Percentiles rank a stretch among this genome's conserved stretches.
These are phyloP conservation scores for Paratrypauchen microcephalus DNA, from an alignment of 2,797 vertebrate species.

Conservation along the genomic window DNA sequence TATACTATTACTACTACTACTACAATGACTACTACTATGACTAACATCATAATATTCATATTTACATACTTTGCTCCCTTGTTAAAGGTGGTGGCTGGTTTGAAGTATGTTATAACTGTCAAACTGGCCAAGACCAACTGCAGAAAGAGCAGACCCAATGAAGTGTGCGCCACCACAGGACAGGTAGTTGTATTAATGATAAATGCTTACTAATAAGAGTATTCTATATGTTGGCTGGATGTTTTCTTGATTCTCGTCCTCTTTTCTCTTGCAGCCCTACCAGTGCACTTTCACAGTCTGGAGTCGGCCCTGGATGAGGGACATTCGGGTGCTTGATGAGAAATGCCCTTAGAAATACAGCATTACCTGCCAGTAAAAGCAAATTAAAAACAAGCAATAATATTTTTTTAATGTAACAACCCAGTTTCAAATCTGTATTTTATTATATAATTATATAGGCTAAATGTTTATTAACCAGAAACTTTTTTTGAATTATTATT, in stretches of 20 bases:
- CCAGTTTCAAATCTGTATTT: too few species aligned
- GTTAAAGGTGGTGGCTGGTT: slow-evolving; percentile 67
- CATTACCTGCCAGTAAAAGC: slow-evolving; percentile 6
- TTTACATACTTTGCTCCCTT: not conserved
- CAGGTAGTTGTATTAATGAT: slow-evolving; percentile 37
- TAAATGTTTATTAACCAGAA: not conserved
- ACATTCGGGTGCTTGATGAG: rapidly evolving
- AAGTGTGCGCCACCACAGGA: slow-evolving; percentile 28
- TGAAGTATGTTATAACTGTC: slow-evolving; percentile 63
- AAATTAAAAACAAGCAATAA: not conserved
- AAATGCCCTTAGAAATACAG: slow-evolving; percentile 25
- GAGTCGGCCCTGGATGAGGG: slow-evolving; percentile 45
- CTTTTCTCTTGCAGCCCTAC: slow-evolving; percentile 40
- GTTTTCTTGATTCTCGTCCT: not conserved
- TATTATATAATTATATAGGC: not conserved
- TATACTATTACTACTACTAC: too few species aligned
- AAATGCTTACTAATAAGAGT: too few species aligned
- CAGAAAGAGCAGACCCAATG: slow-evolving; percentile 36
- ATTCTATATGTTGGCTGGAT: not conserved
- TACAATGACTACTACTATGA: too few species aligned
- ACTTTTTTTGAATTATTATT: too few species aligned
- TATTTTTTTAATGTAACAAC: not conserved
- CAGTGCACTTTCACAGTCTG: slow-evolving; percentile 65
- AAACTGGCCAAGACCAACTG: slow-evolving; percentile 61
- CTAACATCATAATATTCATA: too few species aligned